Evolutionary conservation across 2,113 vertebrate species (phyloP).

Genomic region (Bubo blakistoni): DNA sequence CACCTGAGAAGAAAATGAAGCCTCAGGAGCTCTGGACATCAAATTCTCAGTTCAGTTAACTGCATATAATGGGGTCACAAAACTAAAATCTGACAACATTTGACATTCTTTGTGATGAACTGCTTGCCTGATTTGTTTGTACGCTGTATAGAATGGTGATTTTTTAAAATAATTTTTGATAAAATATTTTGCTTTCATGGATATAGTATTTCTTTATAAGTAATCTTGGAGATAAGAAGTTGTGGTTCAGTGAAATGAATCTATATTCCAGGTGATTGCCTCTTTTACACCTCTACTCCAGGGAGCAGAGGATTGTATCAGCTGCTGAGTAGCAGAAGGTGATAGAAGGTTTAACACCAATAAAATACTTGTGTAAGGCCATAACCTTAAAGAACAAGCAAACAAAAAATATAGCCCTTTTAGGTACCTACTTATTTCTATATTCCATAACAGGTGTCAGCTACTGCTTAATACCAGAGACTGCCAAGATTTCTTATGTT

Average conservation of each 20-base stretch:
- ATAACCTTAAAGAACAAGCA: background rate
- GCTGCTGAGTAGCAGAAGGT: background rate
- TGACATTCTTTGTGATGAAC: background rate
- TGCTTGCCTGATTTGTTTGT: background rate
- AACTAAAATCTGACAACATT: background rate
- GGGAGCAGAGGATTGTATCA: background rate
- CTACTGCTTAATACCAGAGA: background rate
- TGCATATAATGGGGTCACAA: background rate
- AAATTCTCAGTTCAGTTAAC: background rate
- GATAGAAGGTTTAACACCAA: background rate
- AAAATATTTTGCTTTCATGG: background rate
- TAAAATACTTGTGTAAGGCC: background rate
- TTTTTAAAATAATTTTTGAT: background rate
- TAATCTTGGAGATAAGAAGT: background rate
- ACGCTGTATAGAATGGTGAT: background rate
- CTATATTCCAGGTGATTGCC: background rate
- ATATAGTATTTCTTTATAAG: background rate
- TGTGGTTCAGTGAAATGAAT: background rate
- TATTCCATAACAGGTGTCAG: background rate
- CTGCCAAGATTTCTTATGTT: background rate
- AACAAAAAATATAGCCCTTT: background rate
- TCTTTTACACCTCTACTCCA: background rate
- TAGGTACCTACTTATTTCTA: background rate
- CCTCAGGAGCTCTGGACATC: background rate
- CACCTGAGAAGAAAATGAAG: background rate